Base-by-base conservation (phyloP, 2,888 invertebrate genomes). In the Tethea ocularis region DNA sequence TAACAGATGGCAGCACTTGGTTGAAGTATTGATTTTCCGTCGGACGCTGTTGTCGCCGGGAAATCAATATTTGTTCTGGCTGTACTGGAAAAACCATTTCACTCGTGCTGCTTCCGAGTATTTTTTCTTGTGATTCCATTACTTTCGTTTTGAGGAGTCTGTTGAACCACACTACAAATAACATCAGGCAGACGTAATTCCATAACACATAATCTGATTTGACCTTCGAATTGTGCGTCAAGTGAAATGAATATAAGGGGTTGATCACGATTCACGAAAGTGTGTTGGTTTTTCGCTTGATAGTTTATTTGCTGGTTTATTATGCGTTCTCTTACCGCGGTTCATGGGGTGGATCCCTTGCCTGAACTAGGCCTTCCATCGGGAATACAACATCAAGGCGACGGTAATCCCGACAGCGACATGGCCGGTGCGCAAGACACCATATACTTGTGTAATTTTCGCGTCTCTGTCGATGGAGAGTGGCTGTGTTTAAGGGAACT, bases 391-490 rank as follows among this genome's bases (percentile, higher is more conserved):
- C 85, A 82, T 58, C 77, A 79, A 63, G 78, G 78, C 54, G 89
- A 86, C 66, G 82, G 79, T 20, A 87, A 86, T 67, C 76, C 89
- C 53, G 92, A 93, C 83, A 88, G 82, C 80, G 96, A 96, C 77
- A 96, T 96, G 95, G 96, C 96, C 75, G 97, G 97, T 74, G 98
- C 98, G 54, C 98, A 98, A 91, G 98, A 99, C 87, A 99, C 98
- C 60, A 98, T 99, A 80, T 99, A 99, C 91, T 93, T 99, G 87
- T 99, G 99, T 93, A 99, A 99, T 88, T 99, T 99, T 89, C 96
- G 99, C 61, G 99, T 99, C 7, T 98, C 98, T 57, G 99, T 99
- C 52, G 98, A 99, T 81, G 99, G 99, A 62, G 99, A 99, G 87
- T 99, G 99, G 99, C 94, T 99, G 61, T 99, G 99, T 84, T 93